phyloP scores from a whole-genome alignment of 2,113 vertebrate genomes.

The Thryonomys swinderianus region DNA sequence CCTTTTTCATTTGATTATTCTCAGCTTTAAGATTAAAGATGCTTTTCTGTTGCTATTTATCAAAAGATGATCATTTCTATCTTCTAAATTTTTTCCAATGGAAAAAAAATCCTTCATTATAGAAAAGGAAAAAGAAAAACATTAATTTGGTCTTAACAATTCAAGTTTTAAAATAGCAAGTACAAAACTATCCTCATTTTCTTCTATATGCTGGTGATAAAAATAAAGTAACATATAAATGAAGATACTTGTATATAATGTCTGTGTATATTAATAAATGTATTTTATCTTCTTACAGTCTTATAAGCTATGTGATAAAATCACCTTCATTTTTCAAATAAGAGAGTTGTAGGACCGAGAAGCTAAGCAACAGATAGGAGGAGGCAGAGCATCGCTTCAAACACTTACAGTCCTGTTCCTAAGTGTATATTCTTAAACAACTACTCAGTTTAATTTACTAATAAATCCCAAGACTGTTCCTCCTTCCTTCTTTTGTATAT shows the following conservation, averaged over 20 bases:
- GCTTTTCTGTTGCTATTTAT: neutral
- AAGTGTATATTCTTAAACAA: conserved; percentile 44
- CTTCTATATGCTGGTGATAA: neutral
- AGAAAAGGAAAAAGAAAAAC: neutral
- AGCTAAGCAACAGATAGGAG: conserved; percentile 28
- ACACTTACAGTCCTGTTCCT: neutral
- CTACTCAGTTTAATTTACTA: conserved; percentile 40
- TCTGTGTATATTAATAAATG: conserved; percentile 4
- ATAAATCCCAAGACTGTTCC: neutral
- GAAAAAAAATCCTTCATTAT: neutral
- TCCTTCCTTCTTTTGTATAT: conserved; percentile 37
- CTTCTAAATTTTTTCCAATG: conserved; percentile 8
- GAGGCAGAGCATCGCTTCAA: conserved; percentile 4
- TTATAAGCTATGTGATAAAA: conserved; percentile 11
- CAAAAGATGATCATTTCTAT: neutral
- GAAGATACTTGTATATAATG: neutral
- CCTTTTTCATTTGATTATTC: neutral
- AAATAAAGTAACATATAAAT: conserved; percentile 38
- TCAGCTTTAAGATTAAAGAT: conserved; percentile 48
- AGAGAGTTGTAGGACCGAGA: neutral
- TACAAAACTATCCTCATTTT: neutral
- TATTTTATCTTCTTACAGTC: conserved; percentile 14
- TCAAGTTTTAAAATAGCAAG: neutral
- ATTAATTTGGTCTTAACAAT: neutral
- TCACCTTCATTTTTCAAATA: conserved; percentile 21